Percentiles rank a stretch among this genome's conserved stretches.
phyloP scores from a whole-genome alignment of 2,113 vertebrate species.

The Ciconia boyciana region DNA sequence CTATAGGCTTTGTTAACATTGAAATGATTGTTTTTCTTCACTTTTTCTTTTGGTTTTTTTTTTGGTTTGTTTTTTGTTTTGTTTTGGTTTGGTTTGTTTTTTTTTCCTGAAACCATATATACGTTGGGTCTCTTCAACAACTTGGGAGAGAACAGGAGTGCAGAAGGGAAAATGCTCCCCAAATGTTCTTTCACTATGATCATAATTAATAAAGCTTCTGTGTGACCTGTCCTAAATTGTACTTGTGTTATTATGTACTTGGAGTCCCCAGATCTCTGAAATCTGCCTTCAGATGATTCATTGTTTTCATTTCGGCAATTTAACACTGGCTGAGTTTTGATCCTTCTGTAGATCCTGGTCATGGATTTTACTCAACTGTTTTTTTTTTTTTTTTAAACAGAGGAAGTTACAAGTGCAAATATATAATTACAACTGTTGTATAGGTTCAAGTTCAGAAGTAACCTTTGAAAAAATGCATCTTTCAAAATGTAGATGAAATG shows the following conservation, averaged over 20 bases:
- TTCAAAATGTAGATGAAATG: background rate
- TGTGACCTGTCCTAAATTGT: background rate
- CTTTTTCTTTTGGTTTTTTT: background rate
- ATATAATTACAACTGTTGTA: background rate
- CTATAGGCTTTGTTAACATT: background rate
- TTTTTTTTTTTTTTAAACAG: background rate
- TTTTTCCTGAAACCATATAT: background rate
- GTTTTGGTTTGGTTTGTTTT: too few relatives aligned
- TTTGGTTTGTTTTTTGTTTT: background rate
- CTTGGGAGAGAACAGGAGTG: background rate
- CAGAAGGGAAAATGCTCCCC: background rate
- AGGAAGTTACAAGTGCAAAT: background rate
- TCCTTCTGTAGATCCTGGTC: background rate
- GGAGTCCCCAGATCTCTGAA: background rate
- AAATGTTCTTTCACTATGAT: background rate
- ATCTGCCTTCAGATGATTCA: background rate
- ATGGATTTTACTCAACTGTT: background rate
- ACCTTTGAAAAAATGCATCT: background rate
- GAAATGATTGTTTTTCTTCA: background rate
- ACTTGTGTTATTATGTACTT: background rate
- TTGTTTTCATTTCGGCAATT: background rate
- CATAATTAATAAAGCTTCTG: background rate
- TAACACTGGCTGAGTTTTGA: background rate
- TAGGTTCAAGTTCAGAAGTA: background rate
- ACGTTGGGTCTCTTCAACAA: background rate